Base-by-base conservation (phyloP, 1,140 invertebrate species). In the Drosophila ironensis region DNA sequence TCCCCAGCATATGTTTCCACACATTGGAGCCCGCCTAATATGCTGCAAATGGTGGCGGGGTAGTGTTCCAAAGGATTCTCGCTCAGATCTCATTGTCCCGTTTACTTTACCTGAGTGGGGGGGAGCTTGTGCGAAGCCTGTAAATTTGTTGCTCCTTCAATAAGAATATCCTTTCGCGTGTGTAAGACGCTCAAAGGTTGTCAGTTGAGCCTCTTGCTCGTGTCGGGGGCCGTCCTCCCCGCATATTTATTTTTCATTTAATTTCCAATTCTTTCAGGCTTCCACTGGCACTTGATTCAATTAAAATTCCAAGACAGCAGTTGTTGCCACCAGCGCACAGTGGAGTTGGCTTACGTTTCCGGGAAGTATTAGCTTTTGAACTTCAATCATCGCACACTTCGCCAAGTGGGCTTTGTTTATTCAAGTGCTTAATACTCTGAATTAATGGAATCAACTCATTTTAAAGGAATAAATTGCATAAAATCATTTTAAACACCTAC, bases 281-380 rank as follows among this genome's bases (percentile, higher is more conserved):
- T 82, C 84, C 69, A 80, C 72, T 82, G 77, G 45, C 68, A 82
- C 78, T 82, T 82, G 52, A 77, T 73, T 68, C 77, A 77, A 82
- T 84, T 84, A 77, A 82, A 82, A 84, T 73, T 61, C 68, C 72
- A 81, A 57, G 72, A 53, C 54, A 75, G 56, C 60, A 53, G 52
- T 63, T 72, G 53, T 50, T 47, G 37, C 20, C 28, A 57, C 47
- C 41, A 46, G 48, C 70, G 30, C 30, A 33, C 30, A 33, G 30
- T 33, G 30, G n/a, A n/a, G 30, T 12, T 33, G 30, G 30, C n/a
- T n/a, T n/a, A n/a, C n/a, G n/a, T n/a, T n/a, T n/a, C n/a, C n/a
- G n/a, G n/a, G n/a, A n/a, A 33, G 11, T 33, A 3, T 33, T 5
- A 33, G 4, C 6, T 4, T 9, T 14, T 33, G 11, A 14, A n/a